Base-by-base conservation (phyloP, 2,888 invertebrate genomes). In the Criorhina ranunculi region DNA sequence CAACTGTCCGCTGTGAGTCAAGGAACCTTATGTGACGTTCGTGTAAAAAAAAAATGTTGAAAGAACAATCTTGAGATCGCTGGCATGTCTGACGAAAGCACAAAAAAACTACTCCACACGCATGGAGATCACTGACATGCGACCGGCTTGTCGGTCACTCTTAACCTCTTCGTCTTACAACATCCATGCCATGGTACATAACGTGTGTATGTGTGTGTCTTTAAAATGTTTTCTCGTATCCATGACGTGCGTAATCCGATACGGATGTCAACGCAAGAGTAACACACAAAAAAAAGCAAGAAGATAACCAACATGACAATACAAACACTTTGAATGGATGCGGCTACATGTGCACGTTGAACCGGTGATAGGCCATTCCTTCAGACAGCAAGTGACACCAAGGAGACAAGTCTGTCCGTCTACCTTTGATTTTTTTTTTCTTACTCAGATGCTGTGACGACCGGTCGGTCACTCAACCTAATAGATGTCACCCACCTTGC, bases 401-500 rank as follows among this genome's bases (percentile, higher is more conserved):
- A 11, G 8, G 19, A 31, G 53, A 66, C 46, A 55, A 15, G 59
- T 51, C 51, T 40, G 67, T 55, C 31, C 9, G 31, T 31, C 49
- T 49, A 29, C 60, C 15, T 57, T n/a, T 35, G 19, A 12, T 46
- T 19, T 59, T 42, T 66, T 44, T 5, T 33, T 49, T 33, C 7
- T 31, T 33, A 0, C n/a, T 37, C 12, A 46, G 46, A 49, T n/a
- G 46, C 24, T 49, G 35, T 33, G 35, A 42, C 35, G 40, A 29
- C 15, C 53, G 76, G 76, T 76, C 76, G 76, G 76, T 76, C 76
- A 76, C 19, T 76, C 76, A 76, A 76, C 76, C 24, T 57, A 29
- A 8, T 59, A 40, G 59, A 67, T 76, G 76, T 76, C 76, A 66
- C 66, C 76, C 75, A 66, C 64, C 75, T 66, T 33, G 75, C 19